Evolutionary conservation across 2,888 invertebrate species (phyloP).

Genomic region (Cataglyphis altisquamis): DNA sequence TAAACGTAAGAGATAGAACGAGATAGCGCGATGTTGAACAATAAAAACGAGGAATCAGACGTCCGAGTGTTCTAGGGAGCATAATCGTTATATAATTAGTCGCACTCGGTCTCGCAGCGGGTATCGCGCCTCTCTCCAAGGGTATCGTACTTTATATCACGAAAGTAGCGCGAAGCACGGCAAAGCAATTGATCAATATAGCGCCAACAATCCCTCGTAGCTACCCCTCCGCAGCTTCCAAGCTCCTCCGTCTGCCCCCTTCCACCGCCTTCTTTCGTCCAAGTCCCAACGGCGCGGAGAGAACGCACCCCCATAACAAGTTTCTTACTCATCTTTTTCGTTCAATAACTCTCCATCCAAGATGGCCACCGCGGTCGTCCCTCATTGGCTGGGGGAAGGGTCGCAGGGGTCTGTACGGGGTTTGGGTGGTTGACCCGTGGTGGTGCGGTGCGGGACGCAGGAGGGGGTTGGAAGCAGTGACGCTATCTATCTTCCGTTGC

Average conservation of each 20-base stretch:
- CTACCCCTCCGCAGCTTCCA: slow-evolving; percentile 64
- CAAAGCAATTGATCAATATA: slow-evolving; percentile 86
- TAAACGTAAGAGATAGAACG: neutral
- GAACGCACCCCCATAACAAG: slow-evolving; percentile 86
- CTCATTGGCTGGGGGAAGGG: slow-evolving; percentile 86
- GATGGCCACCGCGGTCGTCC: slow-evolving; percentile 87
- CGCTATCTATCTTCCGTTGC: slow-evolving; percentile 87
- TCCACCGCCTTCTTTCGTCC: slow-evolving; percentile 62
- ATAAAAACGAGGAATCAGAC: slow-evolving; percentile 3
- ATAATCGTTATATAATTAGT: slow-evolving; percentile 84
- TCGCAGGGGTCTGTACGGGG: slow-evolving; percentile 81
- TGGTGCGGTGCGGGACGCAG: slow-evolving; percentile 74
- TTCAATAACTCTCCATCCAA: slow-evolving; percentile 87
- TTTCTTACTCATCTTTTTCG: slow-evolving; percentile 87
- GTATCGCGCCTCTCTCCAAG: slow-evolving; percentile 76
- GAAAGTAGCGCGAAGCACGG: slow-evolving; percentile 85
- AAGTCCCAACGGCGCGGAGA: slow-evolving; percentile 77
- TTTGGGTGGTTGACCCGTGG: slow-evolving; percentile 78
- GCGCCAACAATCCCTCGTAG: slow-evolving; percentile 83
- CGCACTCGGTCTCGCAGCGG: slow-evolving; percentile 79
- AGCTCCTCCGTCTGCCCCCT: slow-evolving; percentile 42
- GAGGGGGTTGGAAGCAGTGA: slow-evolving; percentile 85
- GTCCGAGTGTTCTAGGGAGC: slow-evolving; percentile 60
- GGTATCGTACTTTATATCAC: slow-evolving; percentile 80
- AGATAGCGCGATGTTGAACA: too few species aligned